A percentile compares a stretch with the other conserved stretches of the same genome.
phyloP scores from a whole-genome alignment of 2,113 vertebrate genomes.

The Oryzias melastigma region DNA sequence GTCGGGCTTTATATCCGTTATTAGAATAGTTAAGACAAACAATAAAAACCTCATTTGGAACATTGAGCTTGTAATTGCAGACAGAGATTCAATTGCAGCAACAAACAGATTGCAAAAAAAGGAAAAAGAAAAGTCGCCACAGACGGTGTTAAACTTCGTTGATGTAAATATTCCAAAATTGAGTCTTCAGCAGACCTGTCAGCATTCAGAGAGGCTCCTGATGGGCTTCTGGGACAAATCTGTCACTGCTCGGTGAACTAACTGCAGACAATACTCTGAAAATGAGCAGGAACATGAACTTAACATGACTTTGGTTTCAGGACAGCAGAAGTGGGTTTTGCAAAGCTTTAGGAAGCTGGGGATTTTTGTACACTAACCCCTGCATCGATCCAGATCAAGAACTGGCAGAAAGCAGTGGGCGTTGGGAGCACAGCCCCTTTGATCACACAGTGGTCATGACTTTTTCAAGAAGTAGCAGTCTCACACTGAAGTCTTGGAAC shows the following conservation, averaged over 20 bases:
- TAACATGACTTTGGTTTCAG: constrained; percentile 59
- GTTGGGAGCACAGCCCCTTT: constrained; percentile 66
- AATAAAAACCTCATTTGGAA: constrained; percentile 59
- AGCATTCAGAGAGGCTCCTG: neutral
- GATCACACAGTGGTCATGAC: constrained; percentile 75
- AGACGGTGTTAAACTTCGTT: constrained; percentile 41
- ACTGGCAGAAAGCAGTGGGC: constrained; percentile 68
- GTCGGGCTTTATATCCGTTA: constrained; percentile 58
- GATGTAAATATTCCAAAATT: constrained; percentile 22
- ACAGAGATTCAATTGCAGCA: constrained; percentile 54
- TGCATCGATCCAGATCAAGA: constrained; percentile 70
- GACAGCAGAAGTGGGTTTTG: constrained; percentile 41
- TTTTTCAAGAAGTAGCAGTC: constrained; percentile 67
- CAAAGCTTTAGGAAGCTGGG: constrained; percentile 54
- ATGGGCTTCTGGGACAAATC: constrained; percentile 11
- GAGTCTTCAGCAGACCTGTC: too few species aligned
- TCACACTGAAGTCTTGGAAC: constrained; percentile 66
- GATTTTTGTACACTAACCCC: constrained; percentile 69
- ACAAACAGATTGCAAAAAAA: constrained; percentile 49
- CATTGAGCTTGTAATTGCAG: constrained; percentile 52
- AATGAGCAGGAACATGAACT: constrained; percentile 57
- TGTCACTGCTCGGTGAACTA: constrained; percentile 8
- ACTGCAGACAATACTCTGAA: constrained; percentile 22
- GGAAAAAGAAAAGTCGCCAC: constrained; percentile 8
- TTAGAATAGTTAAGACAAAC: constrained; percentile 69